Base-by-base conservation (phyloP, 2,888 invertebrate species). In the Agonum fuliginosum region DNA sequence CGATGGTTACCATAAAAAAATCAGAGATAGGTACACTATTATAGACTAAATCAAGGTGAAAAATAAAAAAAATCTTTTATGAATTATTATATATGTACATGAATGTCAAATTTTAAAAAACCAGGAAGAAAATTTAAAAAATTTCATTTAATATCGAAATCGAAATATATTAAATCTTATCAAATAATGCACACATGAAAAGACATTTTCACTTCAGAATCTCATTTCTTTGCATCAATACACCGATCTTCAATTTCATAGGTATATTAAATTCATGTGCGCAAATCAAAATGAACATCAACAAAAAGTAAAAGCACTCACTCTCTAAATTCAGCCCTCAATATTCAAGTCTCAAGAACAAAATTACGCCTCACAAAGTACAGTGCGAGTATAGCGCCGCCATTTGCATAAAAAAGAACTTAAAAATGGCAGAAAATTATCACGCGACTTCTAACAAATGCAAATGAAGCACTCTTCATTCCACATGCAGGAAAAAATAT, bases 341-440 rank as follows among this genome's bases (percentile, higher is more conserved):
- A 30, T 30, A 30, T 8, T 51, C 22, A 10, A 14, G 1, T 14
- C 19, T 62, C 58, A 62, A 62, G 58, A 17, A 30, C 58, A 10
- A 30, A 54, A 62, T 62, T 62, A 62, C 58, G 27, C 5, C 20
- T 54, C 54, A 37, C n/a, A 37, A 24, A 12, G 54, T 24, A 54
- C 54, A n/a, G 12, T n/a, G n/a, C n/a, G n/a, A n/a, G n/a, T 30
- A 30, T 30, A 12, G 12, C 30, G 27, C n/a, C 19, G 8, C 6
- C 69, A 69, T 69, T 69, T 46, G 43, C 69, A 69, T 69, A 43
- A 69, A 69, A 69, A 67, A 67, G 43, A 30, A 41, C 20, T 48
- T 70, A 19, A 71, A 71, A 71, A 71, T 48, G 46, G 71, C 30
- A 51, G 19, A 71, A 71, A 71, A 71, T 71, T 71, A 71, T 71